phyloP scores from a whole-genome alignment of 2,113 vertebrate species.

The Toxotes jaculatrix region DNA sequence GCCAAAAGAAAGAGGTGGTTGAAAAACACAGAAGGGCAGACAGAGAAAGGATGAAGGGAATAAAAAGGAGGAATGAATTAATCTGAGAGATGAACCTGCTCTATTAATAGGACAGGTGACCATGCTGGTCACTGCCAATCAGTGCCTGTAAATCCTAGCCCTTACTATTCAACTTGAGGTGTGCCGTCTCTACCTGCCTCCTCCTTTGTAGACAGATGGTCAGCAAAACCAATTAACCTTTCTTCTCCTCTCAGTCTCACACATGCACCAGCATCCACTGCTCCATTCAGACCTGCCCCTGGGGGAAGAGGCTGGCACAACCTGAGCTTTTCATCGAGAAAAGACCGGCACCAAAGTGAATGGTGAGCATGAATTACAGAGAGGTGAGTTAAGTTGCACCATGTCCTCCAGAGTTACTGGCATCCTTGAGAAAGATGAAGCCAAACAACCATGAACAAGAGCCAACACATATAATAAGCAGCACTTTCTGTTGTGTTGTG shows the following conservation, averaged over 20 bases:
- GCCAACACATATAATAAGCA: conserved; percentile 15
- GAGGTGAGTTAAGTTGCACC: conserved; percentile 20
- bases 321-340: conserved; percentile 38
- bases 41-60: conserved; percentile 12
- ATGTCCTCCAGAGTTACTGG: conserved; percentile 43
- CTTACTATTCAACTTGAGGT: conserved; percentile 80
- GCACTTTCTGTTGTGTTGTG: background rate
- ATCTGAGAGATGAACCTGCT: conserved; percentile 71
- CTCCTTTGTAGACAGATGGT: conserved; percentile 87
- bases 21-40: conserved; percentile 15
- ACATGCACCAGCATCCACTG: conserved; percentile 62
- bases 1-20: background rate
- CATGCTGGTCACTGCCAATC: conserved; percentile 76
- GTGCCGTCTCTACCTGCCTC: conserved; percentile 57
- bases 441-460: conserved; percentile 19
- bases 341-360: background rate
- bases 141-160: conserved; percentile 72
- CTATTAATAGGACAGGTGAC: conserved; percentile 82
- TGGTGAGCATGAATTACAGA: conserved; percentile 44
- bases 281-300: conserved; percentile 44
- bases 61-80: conserved; percentile 23
- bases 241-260: conserved; percentile 78
- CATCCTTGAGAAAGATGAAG: conserved; percentile 24
- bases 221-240: conserved; percentile 91
- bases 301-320: conserved; percentile 51